phyloP scores from a whole-genome alignment of 2,888 invertebrate species.

The Plagiodera versicolora region DNA sequence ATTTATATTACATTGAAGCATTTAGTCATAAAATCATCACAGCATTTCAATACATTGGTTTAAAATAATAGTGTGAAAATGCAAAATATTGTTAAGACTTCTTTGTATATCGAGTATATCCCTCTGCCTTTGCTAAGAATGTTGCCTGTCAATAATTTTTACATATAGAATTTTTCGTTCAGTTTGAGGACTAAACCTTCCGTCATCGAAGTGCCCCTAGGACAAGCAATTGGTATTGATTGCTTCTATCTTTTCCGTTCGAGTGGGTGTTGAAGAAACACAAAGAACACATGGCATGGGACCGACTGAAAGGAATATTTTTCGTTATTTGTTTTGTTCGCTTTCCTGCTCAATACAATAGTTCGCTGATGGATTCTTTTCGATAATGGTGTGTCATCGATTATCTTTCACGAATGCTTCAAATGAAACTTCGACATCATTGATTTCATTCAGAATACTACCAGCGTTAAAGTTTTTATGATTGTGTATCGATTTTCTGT shows the following conservation, averaged over 20 bases:
- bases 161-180: no score
- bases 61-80: no score
- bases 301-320: slow-evolving; percentile 1
- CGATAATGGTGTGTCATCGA: background rate
- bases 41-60: no score
- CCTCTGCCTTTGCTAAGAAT: no score
- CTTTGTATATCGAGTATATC: no score
- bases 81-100: no score
- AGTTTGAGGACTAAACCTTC: background rate
- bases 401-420: background rate
- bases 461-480: background rate
- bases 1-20: no score
- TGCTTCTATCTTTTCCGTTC: slow-evolving; percentile 1
- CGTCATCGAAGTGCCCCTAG: background rate
- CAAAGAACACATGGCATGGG: background rate
- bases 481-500: no score
- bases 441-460: slow-evolving; percentile 7
- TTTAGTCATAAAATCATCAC: no score
- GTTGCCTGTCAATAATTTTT: no score
- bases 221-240: slow-evolving; percentile 1
- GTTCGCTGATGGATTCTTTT: background rate
- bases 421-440: background rate
- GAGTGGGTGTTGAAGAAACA: slow-evolving; percentile 1
- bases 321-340: slow-evolving; percentile 1
- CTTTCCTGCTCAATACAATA: background rate